Evolutionary conservation across 1,140 invertebrate species (phyloP).

Genomic region (Protaetia brevitarsis): DNA sequence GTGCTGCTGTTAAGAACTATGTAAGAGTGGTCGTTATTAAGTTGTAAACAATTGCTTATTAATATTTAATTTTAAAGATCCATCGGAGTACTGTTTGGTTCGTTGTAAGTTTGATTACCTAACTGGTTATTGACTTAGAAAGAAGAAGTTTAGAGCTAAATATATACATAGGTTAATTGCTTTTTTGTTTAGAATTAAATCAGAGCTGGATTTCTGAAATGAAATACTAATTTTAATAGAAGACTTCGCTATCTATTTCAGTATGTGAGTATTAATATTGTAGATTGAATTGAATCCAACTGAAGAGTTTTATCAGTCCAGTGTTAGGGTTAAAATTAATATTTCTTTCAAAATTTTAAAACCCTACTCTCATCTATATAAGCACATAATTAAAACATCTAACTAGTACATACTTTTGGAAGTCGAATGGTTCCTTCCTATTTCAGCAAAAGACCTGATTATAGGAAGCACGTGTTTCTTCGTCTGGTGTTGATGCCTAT

Average conservation of each 20-base stretch:
- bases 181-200: background rate
- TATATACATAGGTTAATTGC: background rate
- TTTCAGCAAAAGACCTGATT: constrained; percentile 94
- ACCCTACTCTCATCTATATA: too few species aligned
- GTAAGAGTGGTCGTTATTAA: too few species aligned
- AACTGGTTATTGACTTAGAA: background rate
- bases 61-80: too few species aligned
- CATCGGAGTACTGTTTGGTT: too few species aligned
- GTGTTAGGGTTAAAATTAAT: too few species aligned
- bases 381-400: constrained; percentile 1
- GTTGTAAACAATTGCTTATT: too few species aligned
- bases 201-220: too few species aligned
- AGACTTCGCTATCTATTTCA: too few species aligned
- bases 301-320: too few species aligned
- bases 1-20: background rate
- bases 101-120: background rate
- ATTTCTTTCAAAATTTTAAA: too few species aligned
- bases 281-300: too few species aligned
- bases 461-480: constrained; percentile 85
- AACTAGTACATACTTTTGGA: constrained; percentile 93
- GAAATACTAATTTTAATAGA: too few species aligned
- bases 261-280: background rate
- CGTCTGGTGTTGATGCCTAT: constrained; percentile 92
- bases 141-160: background rate
- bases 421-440: constrained; percentile 92